These are phyloP conservation scores for Lethocerus indicus DNA, from an alignment of 1,140 invertebrate species.

Conservation along the genomic window DNA sequence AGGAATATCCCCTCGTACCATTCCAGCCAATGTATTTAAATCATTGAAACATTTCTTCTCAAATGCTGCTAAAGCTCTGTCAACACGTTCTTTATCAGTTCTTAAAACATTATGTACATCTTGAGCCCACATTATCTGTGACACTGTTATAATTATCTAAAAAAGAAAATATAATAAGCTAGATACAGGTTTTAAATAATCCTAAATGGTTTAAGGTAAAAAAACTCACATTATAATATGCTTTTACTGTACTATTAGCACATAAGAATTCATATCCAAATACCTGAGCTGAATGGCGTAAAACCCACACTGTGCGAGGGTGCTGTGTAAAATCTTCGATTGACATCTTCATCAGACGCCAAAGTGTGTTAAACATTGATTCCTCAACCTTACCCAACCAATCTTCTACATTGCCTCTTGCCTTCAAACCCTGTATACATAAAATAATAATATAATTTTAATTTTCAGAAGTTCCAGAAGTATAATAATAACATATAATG, in stretches of 20 bases:
- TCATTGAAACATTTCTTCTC: conserved; percentile 42
- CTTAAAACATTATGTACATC: conserved; percentile 56
- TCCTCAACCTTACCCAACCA: conserved; percentile 77
- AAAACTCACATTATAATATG: background rate
- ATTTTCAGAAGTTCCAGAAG: background rate
- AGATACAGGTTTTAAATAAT: background rate
- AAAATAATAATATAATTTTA: background rate
- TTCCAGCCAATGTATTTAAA: conserved; percentile 54
- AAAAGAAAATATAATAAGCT: conserved; percentile 6
- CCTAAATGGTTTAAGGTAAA: background rate
- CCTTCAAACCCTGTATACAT: conserved; percentile 47
- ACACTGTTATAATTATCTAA: conserved; percentile 56
- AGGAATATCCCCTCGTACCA: conserved; percentile 52
- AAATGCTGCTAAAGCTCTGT: conserved; percentile 38
- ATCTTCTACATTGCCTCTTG: conserved; percentile 72
- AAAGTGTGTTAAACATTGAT: conserved; percentile 61
- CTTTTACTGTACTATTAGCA: background rate
- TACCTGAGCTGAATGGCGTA: conserved; percentile 38
- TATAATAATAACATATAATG: too few relatives aligned
- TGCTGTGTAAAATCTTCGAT: conserved; percentile 39
- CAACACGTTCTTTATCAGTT: conserved; percentile 21
- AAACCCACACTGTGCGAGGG: conserved; percentile 41
- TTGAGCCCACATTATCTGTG: conserved; percentile 71
- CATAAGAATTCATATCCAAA: background rate
- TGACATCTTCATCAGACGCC: conserved; percentile 51